Evolutionary conservation across 2,797 vertebrate species (phyloP).

Genomic region (Chlorospingus semifuscus): DNA sequence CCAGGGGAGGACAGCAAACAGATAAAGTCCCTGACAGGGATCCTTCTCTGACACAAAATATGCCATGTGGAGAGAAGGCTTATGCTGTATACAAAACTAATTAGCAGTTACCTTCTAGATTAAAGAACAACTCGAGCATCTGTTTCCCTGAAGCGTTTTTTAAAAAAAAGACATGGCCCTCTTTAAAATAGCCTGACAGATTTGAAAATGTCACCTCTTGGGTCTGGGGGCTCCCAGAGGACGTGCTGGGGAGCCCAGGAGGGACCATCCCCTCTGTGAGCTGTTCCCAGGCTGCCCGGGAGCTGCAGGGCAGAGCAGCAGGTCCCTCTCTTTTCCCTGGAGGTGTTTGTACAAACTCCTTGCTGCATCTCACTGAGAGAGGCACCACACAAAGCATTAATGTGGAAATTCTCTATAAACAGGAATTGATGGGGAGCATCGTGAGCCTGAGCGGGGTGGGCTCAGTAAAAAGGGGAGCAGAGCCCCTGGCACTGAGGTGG

Average conservation of each 20-base stretch:
- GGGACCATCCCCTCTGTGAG: background rate
- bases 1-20: slow-evolving; percentile 1
- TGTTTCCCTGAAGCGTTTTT: slow-evolving; percentile 5
- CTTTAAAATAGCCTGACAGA: background rate
- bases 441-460: fast-evolving
- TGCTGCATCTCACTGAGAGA: background rate
- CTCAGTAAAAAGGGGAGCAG: background rate
- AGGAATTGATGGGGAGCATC: fast-evolving
- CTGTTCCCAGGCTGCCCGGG: background rate
- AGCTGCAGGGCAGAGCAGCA: background rate
- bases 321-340: fast-evolving
- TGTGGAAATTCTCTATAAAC: background rate
- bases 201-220: background rate
- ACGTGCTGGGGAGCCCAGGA: background rate
- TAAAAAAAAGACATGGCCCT: background rate
- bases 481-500: background rate
- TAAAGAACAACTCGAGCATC: slow-evolving; percentile 35
- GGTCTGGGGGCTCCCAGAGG: background rate
- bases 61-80: slow-evolving; percentile 21
- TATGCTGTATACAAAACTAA: slow-evolving; percentile 30
- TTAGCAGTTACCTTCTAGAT: slow-evolving; percentile 47
- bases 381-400: background rate
- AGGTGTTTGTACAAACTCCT: background rate
- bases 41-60: background rate
- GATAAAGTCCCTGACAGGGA: slow-evolving; percentile 6